Evolutionary conservation across 2,113 vertebrate species (phyloP), one percentile per base, ranked within the genome.

Genomic region (Xenopus borealis): DNA sequence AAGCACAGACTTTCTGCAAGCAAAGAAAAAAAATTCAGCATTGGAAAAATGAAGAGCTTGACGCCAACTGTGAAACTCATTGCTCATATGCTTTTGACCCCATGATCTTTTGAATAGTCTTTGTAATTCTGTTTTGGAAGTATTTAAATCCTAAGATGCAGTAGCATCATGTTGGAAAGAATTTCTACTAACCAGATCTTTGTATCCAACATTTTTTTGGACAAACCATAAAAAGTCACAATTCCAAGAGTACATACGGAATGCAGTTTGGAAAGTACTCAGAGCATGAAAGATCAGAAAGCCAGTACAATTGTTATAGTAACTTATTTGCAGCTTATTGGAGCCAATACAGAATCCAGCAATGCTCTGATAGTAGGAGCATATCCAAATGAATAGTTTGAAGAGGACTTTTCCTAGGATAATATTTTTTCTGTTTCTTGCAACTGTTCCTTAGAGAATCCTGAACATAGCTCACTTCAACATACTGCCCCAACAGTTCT

Each of bases 111-210:
- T 77, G 74, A 70, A 46, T 55, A 69, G 73, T 55, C 66, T 63
- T 47, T 69, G 68, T 69, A 69, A 63, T 20, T 55, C 13, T 63
- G 23, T 66, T 69, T 76, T 69, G 50, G 58, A 76, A 69, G 46
- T 76, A 63, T 69, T 63, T 18, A 62, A 69, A 76, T 69, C 46
- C 64, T 67, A 11, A 70, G 68, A 44, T 57, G 47, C 13, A 69
- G 59, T 77, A 70, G 66, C 74, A 77, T 77, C 66, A 70, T 70
- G 47, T 70, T 77, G 74, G 74, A 77, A 77, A 70, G 74, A 77
- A 77, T 77, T 69, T 57, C 10, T 23, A 61, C 44, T 46, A 62
- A 75, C 73, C 73, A 69, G 59, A 55, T 50, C 27, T 12, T 69
- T 69, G 55, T 53, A 30, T 55, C 59, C 66, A 69, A 30, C 73